Evolutionary conservation across 2,113 vertebrate species (phyloP).

Genomic region (Bos taurus): DNA sequence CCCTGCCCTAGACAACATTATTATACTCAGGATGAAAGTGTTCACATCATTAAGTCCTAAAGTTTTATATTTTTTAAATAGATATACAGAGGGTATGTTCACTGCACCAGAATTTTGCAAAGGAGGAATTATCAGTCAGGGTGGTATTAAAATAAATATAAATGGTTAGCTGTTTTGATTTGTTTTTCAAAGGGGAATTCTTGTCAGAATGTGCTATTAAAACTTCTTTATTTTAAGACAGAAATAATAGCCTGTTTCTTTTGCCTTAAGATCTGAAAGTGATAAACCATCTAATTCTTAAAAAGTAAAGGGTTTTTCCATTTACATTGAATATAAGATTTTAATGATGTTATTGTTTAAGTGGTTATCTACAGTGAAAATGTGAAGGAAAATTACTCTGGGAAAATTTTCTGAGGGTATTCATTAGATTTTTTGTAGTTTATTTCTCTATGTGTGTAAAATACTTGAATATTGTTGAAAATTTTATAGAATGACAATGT

Average conservation of each 20-base stretch:
- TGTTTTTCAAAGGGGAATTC: background rate
- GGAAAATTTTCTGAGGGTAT: background rate
- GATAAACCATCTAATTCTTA: background rate
- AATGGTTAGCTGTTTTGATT: background rate
- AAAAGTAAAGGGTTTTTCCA: background rate
- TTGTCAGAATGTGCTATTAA: background rate
- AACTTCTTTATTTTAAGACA: background rate
- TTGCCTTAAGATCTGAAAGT: background rate
- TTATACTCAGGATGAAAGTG: background rate
- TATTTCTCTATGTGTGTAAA: background rate
- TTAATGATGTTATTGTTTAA: background rate
- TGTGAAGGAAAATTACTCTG: conserved; percentile 1
- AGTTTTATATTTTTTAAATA: background rate
- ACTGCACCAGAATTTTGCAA: background rate
- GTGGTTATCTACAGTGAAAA: background rate
- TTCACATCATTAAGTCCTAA: background rate
- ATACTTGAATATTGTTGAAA: background rate
- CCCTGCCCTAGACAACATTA: background rate
- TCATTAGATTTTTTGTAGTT: conserved; percentile 11
- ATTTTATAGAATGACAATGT: background rate
- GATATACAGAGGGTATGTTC: background rate
- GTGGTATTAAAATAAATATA: background rate
- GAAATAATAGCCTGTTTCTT: background rate
- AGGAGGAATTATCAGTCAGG: background rate
- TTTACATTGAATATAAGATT: background rate